Base-by-base conservation (phyloP, 2,113 vertebrate genomes). In the Syngnathus floridae region DNA sequence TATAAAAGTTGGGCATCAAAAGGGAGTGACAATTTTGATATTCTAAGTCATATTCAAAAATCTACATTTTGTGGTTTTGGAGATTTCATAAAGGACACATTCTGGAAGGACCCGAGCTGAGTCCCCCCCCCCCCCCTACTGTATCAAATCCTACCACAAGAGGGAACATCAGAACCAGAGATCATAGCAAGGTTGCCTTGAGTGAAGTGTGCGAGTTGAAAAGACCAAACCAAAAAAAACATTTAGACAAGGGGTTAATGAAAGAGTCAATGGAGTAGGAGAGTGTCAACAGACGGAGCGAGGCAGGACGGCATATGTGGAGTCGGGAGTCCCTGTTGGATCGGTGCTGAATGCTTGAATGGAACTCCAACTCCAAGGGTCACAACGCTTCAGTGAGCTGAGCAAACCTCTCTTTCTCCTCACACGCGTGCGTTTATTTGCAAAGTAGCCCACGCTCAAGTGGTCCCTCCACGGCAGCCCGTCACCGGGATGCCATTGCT, bases 241-340 rank as follows among this genome's bases (percentile, higher is more conserved):
- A 86, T 85, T 84, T 82, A 82, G 81, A 81, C 78, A 76, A 85
- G 79, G 77, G 86, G 78, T 88, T 83, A 89, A 88, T 89, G 82
- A 88, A 87, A 82, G 78, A 86, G 84, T 83, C 77, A 83, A 65
- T 74, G 78, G 86, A 83, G 82, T 76, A 75, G 49, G 64, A 85
- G 76, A 83, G 83, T 68, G 82, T 80, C 84, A 87, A 81, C 81
- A 81, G 80, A 71, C 72, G n/a, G 62, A 75, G 73, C 19, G 63
- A 83, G 70, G 72, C 75, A 69, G 73, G 64, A 66, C 43, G 26
- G 26, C 5, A 56, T 35, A 31, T 69, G 48, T 70, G 69, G 75
- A 75, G 77, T 85, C 73, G 36, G 64, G 45, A 1, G 56, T 79
- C 72, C 65, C 77, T 75, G 60, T 35, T 79, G 73, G 80, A 82